phyloP scores from a whole-genome alignment of 2,888 invertebrate genomes.

The Fragum fragum region DNA sequence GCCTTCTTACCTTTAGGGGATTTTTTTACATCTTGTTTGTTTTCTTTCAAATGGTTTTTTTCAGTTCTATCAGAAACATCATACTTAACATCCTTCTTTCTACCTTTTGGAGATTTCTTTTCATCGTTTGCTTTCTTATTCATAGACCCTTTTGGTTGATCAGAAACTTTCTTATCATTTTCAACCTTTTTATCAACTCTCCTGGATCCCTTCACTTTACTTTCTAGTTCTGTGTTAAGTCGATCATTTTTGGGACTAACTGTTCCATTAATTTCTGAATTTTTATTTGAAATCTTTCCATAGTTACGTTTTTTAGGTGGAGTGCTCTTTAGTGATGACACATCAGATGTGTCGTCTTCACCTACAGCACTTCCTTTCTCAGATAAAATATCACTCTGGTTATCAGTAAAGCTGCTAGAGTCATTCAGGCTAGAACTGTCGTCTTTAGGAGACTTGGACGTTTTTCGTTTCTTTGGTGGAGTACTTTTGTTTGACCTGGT shows the following conservation, averaged over 20 bases:
- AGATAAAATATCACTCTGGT: slow-evolving; percentile 61
- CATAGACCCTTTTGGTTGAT: slow-evolving; percentile 18
- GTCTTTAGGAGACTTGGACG: slow-evolving; percentile 51
- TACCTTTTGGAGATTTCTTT: slow-evolving; percentile 37
- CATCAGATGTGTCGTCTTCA: slow-evolving; percentile 62
- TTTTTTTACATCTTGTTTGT: slow-evolving; percentile 33
- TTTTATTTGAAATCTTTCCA: slow-evolving; percentile 50
- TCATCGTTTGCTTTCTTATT: slow-evolving; percentile 31
- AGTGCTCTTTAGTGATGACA: slow-evolving; percentile 63
- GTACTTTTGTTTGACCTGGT: slow-evolving; percentile 57
- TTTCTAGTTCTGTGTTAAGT: background rate
- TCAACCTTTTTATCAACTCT: slow-evolving; percentile 21
- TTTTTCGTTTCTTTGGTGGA: slow-evolving; percentile 65
- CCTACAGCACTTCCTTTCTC: slow-evolving; percentile 56
- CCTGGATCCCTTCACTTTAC: slow-evolving; percentile 25
- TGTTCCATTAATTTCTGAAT: slow-evolving; percentile 61
- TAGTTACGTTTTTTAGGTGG: slow-evolving; percentile 66
- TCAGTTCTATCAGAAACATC: slow-evolving; percentile 11
- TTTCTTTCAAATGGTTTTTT: slow-evolving; percentile 31
- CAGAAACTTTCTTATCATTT: slow-evolving; percentile 4
- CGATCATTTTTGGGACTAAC: slow-evolving; percentile 20
- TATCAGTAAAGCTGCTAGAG: slow-evolving; percentile 59
- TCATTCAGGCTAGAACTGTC: slow-evolving; percentile 56
- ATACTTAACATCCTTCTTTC: slow-evolving; percentile 23
- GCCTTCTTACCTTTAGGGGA: slow-evolving; percentile 26